These are phyloP conservation scores for Manis crassicaudata DNA, from an alignment of 2,797 vertebrate genomes.

Conservation along the genomic window DNA sequence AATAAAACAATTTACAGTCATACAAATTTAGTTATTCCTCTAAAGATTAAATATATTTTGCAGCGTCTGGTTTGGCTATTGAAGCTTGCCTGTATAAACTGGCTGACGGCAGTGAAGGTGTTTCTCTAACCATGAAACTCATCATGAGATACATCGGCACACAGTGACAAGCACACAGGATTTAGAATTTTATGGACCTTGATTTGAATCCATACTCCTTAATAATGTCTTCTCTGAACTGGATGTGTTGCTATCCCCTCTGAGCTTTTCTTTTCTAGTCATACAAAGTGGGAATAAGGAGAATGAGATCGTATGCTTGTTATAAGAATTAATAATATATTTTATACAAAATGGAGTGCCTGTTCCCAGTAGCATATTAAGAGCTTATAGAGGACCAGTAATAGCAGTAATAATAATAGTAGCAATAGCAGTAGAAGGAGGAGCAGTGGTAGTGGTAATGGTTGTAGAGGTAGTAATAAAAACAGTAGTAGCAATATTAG, in stretches of 20 bases:
- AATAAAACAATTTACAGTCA: not conserved
- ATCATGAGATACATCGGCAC: not conserved
- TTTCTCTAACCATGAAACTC: not conserved
- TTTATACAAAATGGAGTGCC: not conserved
- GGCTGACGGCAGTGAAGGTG: not conserved
- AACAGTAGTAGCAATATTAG: not conserved
- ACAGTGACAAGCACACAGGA: not conserved
- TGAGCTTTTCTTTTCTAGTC: not conserved
- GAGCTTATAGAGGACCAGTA: not conserved
- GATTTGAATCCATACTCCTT: not conserved
- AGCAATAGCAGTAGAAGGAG: not conserved
- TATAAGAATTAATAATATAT: not conserved
- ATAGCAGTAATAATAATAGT: not conserved
- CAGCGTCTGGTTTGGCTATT: not conserved
- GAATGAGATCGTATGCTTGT: not conserved
- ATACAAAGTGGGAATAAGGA: not conserved
- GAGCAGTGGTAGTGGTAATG: not conserved
- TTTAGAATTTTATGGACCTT: not conserved
- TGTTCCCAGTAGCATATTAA: not conserved
- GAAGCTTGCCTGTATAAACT: not conserved
- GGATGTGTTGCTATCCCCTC: not conserved
- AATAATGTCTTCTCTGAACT: not conserved
- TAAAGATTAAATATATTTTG: not conserved
- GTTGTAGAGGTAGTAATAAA: not conserved
- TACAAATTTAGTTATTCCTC: not conserved